Evolutionary conservation across 2,888 invertebrate genomes (phyloP).

Genomic region (Dynastes grantii): DNA sequence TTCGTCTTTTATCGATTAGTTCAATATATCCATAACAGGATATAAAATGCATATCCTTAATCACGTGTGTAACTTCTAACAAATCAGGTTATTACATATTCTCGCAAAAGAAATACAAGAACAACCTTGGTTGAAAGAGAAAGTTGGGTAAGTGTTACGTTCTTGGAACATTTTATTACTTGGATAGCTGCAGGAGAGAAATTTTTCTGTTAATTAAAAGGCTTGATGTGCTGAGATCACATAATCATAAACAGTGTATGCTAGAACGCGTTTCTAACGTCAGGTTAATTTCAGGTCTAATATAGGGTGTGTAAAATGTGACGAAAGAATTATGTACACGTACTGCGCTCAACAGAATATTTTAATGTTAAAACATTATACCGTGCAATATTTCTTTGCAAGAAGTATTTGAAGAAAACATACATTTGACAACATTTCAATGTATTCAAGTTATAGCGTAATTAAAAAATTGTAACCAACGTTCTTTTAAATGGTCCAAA

Average conservation of each 20-base stretch:
- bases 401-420: too few species aligned
- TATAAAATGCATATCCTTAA: background rate
- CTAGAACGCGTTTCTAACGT: too few species aligned
- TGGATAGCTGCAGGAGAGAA: background rate
- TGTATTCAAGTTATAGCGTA: too few species aligned
- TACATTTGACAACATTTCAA: too few species aligned
- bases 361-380: too few species aligned
- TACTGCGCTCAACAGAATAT: too few species aligned
- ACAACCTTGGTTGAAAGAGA: constrained; percentile 43
- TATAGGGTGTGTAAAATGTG: too few species aligned
- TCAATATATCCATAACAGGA: background rate
- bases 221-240: background rate
- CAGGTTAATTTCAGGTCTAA: too few species aligned
- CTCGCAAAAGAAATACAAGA: constrained; percentile 15
- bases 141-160: constrained; percentile 33
- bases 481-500: too few species aligned
- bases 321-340: too few species aligned
- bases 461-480: too few species aligned
- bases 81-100: constrained; percentile 26
- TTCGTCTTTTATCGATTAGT: background rate
- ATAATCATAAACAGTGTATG: constrained; percentile 1
- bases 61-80: constrained; percentile 4
- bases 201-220: constrained; percentile 20
- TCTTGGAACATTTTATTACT: constrained; percentile 21
- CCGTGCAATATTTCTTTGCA: too few species aligned